Evolutionary conservation across 2,113 vertebrate genomes (phyloP), one percentile per base, ranked within the genome.

Genomic region (Vidua chalybeata): DNA sequence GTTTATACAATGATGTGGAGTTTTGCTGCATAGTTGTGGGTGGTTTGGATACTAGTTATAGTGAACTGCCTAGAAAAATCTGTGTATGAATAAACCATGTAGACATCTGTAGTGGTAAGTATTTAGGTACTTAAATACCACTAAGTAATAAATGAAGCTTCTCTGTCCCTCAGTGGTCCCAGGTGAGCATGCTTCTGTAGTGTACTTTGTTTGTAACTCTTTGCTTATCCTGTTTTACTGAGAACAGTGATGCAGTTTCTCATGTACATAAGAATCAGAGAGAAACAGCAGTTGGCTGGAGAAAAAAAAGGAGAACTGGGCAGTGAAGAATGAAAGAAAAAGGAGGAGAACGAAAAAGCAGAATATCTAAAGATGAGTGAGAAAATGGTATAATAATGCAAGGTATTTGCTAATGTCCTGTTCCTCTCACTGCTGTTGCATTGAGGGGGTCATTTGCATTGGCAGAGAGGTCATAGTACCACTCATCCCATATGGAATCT

Each of bases 11-110:
- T 27, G 51, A 84, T 92, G 79, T 68, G 64, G 83, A 94, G 33
- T 86, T 93, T 93, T 84, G 35, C 43, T 86, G 55, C 79, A 78
- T 90, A 86, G 72, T 88, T 96, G 79, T 93, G 92, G 79, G 68
- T 92, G 68, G 48, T 51, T 96, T 95, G 64, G 48, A 67, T 87
- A 63, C 80, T 74, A 48, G 76, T 63, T 87, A 49, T 11, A 90
- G 30, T 84, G 27, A 93, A 31, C 15, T 66, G 85, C 79, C 56
- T 67, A 55, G 55, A 91, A 96, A 92, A 95, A 80, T 88, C 72
- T 67, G 18, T 75, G 12, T 41, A 23, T 74, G 85, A 71, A 74
- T 74, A 88, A 95, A 64, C 31, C 37, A 54, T 58, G 27, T 45
- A 66, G 43, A 68, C 19, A 43, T 87, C 78, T 95, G 78, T 82